phyloP scores from a whole-genome alignment of 2,797 vertebrate genomes.

The Australoheros facetus region DNA sequence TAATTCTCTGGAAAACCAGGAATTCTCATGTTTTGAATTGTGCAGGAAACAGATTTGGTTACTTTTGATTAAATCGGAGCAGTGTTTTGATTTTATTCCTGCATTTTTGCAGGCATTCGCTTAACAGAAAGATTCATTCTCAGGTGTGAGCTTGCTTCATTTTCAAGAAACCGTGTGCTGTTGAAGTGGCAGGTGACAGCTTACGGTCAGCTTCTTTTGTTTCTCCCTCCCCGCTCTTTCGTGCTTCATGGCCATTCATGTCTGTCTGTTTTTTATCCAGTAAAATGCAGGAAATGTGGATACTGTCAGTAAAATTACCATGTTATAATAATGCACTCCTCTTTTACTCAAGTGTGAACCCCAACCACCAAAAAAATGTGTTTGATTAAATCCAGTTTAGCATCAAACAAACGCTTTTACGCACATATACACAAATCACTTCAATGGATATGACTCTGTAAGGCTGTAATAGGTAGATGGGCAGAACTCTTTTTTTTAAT shows the following conservation, averaged over 20 bases:
- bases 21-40: neutral
- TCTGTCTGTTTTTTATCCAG: constrained; percentile 65
- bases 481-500: neutral
- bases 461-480: neutral
- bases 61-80: neutral
- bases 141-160: neutral
- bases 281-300: constrained; percentile 25
- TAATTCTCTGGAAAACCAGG: neutral
- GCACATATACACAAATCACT: neutral
- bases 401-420: neutral
- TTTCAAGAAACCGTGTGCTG: constrained; percentile 24
- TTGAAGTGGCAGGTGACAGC: constrained; percentile 65
- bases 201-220: constrained; percentile 12
- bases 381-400: neutral
- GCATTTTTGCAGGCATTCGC: neutral
- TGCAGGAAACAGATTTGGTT: neutral
- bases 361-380: neutral
- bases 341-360: neutral
- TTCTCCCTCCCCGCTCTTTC: constrained; percentile 27
- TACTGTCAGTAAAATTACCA: neutral
- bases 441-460: neutral
- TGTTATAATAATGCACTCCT: neutral
- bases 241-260: constrained; percentile 54
- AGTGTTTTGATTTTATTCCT: neutral
- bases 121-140: neutral